Evolutionary conservation across 2,797 vertebrate genomes (phyloP).

Genomic region (Hoplostethus mediterraneus): DNA sequence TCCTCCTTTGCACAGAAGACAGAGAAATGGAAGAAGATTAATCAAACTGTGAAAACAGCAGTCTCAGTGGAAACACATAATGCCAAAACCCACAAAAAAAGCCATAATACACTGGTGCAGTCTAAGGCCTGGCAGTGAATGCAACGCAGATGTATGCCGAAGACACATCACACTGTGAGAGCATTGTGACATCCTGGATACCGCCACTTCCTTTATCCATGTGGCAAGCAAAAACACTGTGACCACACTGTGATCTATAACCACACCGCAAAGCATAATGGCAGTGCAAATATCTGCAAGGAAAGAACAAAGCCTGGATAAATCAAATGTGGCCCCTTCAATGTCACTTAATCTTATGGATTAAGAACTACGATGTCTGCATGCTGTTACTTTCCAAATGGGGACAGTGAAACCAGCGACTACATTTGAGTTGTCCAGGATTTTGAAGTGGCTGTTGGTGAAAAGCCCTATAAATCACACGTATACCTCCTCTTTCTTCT

Average conservation of each 20-base stretch:
- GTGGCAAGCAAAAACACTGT: conserved; percentile 19
- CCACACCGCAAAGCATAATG: conserved; percentile 15
- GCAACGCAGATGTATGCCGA: conserved; percentile 29
- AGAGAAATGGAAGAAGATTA: conserved; percentile 11
- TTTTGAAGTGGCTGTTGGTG: not conserved
- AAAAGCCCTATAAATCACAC: conserved; percentile 10
- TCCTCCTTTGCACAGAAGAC: conserved; percentile 71
- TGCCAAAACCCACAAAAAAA: not conserved
- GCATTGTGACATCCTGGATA: conserved; percentile 3
- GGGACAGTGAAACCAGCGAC: not conserved
- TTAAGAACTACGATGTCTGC: not conserved
- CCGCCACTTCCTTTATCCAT: conserved; percentile 13
- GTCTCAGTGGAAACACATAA: not conserved
- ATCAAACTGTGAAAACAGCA: not conserved
- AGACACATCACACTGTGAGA: conserved; percentile 21
- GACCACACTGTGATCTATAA: conserved; percentile 16
- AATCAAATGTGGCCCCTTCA: conserved; percentile 4
- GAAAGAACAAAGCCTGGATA: conserved; percentile 20
- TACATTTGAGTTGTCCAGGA: conserved; percentile 21
- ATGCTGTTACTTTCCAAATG: conserved; percentile 10
- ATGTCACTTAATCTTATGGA: conserved; percentile 1
- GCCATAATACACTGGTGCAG: not conserved
- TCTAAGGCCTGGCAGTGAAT: conserved; percentile 26
- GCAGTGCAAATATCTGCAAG: conserved; percentile 10
- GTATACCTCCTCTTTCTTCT: conserved; percentile 76